Conservation (phyloP, 2,113 vertebrate genomes). For the Malurus cyaneus region DNA sequence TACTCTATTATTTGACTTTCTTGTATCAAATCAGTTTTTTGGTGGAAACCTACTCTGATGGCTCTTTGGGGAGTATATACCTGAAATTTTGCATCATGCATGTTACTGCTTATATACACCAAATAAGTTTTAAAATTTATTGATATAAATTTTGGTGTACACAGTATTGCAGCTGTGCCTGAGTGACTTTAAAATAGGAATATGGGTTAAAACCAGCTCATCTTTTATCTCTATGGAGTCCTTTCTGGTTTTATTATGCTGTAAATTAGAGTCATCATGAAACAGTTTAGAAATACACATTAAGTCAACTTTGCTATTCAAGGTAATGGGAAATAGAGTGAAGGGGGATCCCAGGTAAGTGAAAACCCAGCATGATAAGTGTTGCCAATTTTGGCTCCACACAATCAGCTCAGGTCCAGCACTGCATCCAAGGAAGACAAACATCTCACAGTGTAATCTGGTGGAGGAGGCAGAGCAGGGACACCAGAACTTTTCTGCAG, state of each 20-base stretch:
- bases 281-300: not conserved
- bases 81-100: not conserved
- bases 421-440: not conserved
- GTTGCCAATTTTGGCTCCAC: not conserved
- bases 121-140: not conserved
- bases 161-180: not conserved
- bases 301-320: not conserved
- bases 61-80: fast-evolving
- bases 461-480: not conserved
- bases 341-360: not conserved
- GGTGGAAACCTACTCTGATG: not conserved
- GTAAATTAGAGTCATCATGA: not conserved
- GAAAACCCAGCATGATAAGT: not conserved
- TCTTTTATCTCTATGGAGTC: not conserved
- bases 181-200: not conserved
- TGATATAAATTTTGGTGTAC: not conserved
- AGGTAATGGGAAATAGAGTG: not conserved
- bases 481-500: not conserved
- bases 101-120: not conserved
- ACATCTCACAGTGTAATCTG: fast-evolving
- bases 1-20: not conserved
- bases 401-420: not conserved
- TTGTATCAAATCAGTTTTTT: not conserved
- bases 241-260: not conserved
- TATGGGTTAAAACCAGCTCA: not conserved